Conservation (phyloP, 2,888 invertebrate genomes). For the Pristionchus fissidentatus region DNA sequence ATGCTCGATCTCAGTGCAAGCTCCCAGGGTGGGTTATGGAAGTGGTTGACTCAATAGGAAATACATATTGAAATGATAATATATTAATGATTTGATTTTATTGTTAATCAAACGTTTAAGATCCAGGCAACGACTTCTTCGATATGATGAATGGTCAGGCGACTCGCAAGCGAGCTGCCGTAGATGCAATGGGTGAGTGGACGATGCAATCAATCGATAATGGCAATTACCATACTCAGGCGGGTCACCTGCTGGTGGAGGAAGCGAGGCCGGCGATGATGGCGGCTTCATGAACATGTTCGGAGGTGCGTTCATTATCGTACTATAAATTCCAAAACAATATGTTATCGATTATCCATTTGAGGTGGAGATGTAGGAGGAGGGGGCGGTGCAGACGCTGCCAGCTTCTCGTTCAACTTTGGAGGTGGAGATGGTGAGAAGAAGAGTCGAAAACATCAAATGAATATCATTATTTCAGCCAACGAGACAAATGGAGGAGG, state of each 20-base stretch:
- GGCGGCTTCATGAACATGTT: conserved; percentile 32
- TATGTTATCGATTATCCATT: neutral
- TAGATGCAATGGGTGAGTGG: too few relatives aligned
- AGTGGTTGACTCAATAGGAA: too few relatives aligned
- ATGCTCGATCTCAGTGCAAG: neutral
- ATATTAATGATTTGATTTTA: too few relatives aligned
- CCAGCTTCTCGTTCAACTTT: conserved; percentile 34
- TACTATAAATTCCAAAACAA: neutral
- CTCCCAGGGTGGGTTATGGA: neutral
- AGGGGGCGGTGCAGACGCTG: neutral
- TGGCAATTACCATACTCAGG: too few relatives aligned
- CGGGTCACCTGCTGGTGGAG: neutral
- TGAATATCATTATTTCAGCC: neutral
- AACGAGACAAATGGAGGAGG: neutral
- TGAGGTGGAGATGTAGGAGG: neutral
- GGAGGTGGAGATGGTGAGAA: conserved; percentile 23
- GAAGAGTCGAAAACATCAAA: neutral
- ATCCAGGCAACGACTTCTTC: conserved; percentile 16
- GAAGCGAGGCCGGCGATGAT: neutral
- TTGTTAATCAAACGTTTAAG: too few relatives aligned
- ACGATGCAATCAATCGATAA: too few relatives aligned
- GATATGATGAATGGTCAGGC: conserved; percentile 28
- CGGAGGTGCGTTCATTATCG: conserved; percentile 29
- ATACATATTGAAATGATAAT: too few relatives aligned
- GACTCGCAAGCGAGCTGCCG: neutral